Base-by-base conservation (phyloP, 2,797 vertebrate genomes). In the Pantherophis alleghaniensis region DNA sequence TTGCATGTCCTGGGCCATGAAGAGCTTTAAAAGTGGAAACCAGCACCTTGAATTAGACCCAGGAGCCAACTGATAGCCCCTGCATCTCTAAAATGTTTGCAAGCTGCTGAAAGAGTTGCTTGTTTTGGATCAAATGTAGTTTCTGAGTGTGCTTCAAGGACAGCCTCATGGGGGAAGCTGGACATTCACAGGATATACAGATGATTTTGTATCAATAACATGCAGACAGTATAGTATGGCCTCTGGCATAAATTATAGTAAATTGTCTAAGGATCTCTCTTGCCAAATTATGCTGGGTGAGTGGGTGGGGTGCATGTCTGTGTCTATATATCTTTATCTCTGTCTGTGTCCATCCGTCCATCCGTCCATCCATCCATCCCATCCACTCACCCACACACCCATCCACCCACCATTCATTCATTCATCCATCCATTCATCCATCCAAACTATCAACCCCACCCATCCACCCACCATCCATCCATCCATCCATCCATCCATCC, bases 221-320 rank as follows among this genome's bases (percentile, higher is more conserved):
- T 26, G 22, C 22, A 61, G 22, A 24, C 7, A 20, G 13, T 37
- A 55, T n/a, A 55, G 24, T 63, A 88, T 63, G 92, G 92, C 63
- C 86, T 88, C 61, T 93, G 92, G 63, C 89, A 74, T n/a, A 74
- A 87, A 88, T 87, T 60, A 60, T 63, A 91, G 51, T 59, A 60
- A 51, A 53, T 87, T 60, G 86, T 93, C 89, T 56, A 91, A 88
- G 90, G 90, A 66, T 42, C 42, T 88, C 86, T 37, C 32, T 88
- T 88, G 42, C n/a, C 57, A 88, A 91, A n/a, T 91, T 59, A 91
- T 55, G 13, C 9, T 57, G 16, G 88, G n/a, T n/a, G 79, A 53
- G 4, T n/a, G 42, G 18, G 47, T 28, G 7, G 32, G 7, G 7
- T 42, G 5, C 59, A 61, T 61, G 22, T 61, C 59, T 60, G 9